Conservation (phyloP, 2,113 vertebrate species). For the Heterotilapia buettikoferi region DNA sequence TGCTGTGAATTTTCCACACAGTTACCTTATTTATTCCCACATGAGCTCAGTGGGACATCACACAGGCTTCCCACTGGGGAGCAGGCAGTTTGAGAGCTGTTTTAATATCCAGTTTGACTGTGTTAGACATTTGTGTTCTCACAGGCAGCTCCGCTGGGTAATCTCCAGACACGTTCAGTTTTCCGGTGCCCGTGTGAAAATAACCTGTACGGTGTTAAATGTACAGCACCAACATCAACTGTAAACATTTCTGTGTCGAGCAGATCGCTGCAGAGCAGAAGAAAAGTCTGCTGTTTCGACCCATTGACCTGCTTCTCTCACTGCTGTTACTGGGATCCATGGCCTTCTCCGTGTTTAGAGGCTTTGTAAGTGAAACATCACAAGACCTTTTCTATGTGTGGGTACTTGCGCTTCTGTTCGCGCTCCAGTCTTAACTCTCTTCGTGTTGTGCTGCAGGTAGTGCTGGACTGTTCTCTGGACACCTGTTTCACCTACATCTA, state of each 20-base stretch:
- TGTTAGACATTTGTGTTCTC: neutral
- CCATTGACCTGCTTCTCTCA: slow-evolving; percentile 74
- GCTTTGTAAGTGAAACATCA: slow-evolving; percentile 75
- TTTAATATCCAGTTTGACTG: neutral
- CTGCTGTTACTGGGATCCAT: slow-evolving; percentile 63
- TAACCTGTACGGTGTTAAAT: neutral
- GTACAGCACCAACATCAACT: neutral
- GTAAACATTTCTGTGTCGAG: neutral
- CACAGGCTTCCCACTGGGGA: neutral
- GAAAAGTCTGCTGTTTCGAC: slow-evolving; percentile 74
- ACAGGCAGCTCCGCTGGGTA: neutral
- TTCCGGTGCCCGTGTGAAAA: neutral
- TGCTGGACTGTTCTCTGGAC: slow-evolving; percentile 85
- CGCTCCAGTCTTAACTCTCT: neutral
- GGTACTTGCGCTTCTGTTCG: neutral
- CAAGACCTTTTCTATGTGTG: neutral
- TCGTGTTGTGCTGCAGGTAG: slow-evolving; percentile 70
- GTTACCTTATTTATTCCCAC: neutral
- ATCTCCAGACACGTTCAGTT: neutral
- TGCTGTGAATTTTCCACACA: neutral
- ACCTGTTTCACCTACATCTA: slow-evolving; percentile 87
- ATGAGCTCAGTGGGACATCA: neutral
- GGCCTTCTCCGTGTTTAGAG: slow-evolving; percentile 82
- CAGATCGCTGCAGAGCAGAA: slow-evolving; percentile 77
- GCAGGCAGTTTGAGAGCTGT: neutral